phyloP scores from a whole-genome alignment of 2,113 vertebrate genomes.

The Turnix velox region DNA sequence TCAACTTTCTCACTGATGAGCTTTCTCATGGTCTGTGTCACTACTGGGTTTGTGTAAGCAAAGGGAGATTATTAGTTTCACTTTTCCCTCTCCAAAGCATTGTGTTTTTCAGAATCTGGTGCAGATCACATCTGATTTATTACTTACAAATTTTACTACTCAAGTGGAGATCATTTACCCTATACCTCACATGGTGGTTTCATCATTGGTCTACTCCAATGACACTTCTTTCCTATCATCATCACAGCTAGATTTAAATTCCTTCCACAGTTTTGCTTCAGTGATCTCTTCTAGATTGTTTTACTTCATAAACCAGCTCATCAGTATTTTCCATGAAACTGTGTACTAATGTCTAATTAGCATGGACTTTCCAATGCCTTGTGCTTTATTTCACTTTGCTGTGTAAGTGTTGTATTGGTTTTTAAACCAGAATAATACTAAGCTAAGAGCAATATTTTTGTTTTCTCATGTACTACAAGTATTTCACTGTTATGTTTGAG shows the following conservation, averaged over 20 bases:
- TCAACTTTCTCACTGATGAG: not conserved
- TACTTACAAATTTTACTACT: not conserved
- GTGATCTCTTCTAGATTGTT: not conserved
- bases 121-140: not conserved
- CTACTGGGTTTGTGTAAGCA: not conserved
- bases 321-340: not conserved
- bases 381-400: not conserved
- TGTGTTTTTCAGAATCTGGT: not conserved
- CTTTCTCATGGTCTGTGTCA: not conserved
- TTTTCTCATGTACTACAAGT: not conserved
- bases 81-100: not conserved
- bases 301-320: not conserved
- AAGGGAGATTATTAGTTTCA: not conserved
- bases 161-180: not conserved
- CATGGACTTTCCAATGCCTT: not conserved
- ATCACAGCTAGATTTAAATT: not conserved
- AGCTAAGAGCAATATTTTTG: not conserved
- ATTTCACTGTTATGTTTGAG: not conserved
- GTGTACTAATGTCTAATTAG: not conserved
- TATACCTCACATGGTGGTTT: not conserved
- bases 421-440: not conserved
- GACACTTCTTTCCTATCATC: not conserved
- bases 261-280: not conserved
- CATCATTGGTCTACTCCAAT: not conserved
- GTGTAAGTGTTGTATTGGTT: not conserved